phyloP scores from a whole-genome alignment of 2,797 vertebrate genomes.

The Miichthys miiuy region DNA sequence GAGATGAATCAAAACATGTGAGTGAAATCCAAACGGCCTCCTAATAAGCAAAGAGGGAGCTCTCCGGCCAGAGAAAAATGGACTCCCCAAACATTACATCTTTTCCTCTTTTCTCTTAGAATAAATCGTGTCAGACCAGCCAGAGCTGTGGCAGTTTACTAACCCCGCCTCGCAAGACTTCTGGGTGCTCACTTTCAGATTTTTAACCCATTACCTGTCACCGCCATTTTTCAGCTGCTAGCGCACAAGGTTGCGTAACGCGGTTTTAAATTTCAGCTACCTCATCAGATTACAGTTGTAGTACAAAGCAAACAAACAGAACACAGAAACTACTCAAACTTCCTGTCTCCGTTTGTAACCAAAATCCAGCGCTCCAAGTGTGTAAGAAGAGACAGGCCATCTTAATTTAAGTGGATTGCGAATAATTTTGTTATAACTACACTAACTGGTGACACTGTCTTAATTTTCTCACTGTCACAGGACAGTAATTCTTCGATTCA shows the following conservation, averaged over 20 bases:
- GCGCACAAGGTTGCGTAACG: background rate
- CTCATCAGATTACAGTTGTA: background rate
- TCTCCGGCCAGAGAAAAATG: background rate
- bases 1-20: constrained; percentile 34
- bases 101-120: constrained; percentile 1
- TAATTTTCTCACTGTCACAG: background rate
- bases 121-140: constrained; percentile 10
- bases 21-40: constrained; percentile 24
- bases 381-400: background rate
- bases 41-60: background rate
- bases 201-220: constrained; percentile 3
- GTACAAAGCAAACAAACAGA: background rate
- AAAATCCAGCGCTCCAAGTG: background rate
- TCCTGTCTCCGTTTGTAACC: background rate
- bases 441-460: background rate
- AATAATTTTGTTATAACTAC: background rate
- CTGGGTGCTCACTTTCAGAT: constrained; percentile 11
- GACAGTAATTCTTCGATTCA: background rate
- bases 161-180: constrained; percentile 16
- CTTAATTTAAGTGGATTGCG: background rate
- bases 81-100: constrained; percentile 8
- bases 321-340: background rate
- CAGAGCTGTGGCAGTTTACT: background rate
- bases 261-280: constrained; percentile 16
- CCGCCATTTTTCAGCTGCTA: background rate